Evolutionary conservation across 2,797 vertebrate genomes (phyloP).

Genomic region (Mormyrops boulengeri): DNA sequence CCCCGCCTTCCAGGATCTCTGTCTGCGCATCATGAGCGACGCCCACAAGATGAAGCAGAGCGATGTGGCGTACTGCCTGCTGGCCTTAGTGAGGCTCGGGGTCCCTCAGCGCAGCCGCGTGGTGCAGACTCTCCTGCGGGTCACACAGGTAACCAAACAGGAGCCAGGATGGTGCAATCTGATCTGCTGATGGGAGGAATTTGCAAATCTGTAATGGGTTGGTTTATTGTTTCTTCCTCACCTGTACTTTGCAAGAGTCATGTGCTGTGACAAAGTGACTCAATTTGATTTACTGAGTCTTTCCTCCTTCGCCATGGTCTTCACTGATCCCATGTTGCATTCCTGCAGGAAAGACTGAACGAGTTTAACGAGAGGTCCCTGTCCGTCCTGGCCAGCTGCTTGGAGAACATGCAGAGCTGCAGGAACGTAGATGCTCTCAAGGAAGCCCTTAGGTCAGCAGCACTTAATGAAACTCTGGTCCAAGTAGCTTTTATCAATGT

Average conservation of each 20-base stretch:
- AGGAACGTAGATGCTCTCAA: conserved; percentile 69
- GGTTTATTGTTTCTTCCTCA: not conserved
- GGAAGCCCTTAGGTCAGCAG: conserved; percentile 65
- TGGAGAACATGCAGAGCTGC: conserved; percentile 62
- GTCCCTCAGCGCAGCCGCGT: conserved; percentile 70
- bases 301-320: not conserved
- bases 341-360: conserved; percentile 74
- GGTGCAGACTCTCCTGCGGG: conserved; percentile 74
- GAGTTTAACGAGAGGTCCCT: conserved; percentile 69
- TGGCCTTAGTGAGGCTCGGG: conserved; percentile 67
- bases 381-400: conserved; percentile 65
- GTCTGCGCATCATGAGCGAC: conserved; percentile 52
- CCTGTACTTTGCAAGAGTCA: not conserved
- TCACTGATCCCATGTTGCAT: conserved; percentile 12
- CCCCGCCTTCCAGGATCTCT: conserved; percentile 59
- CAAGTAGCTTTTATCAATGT: not conserved
- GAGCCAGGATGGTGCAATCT: not conserved
- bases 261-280: not conserved
- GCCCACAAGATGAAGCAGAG: conserved; percentile 44
- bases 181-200: not conserved
- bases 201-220: not conserved
- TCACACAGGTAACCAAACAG: conserved; percentile 65
- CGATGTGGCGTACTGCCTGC: conserved; percentile 62
- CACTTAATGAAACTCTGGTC: not conserved
- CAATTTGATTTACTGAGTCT: not conserved